Evolutionary conservation across 2,888 invertebrate genomes (phyloP), one percentile per base, ranked within the genome.

Genomic region (Amblyjoppa fuscipennis): DNA sequence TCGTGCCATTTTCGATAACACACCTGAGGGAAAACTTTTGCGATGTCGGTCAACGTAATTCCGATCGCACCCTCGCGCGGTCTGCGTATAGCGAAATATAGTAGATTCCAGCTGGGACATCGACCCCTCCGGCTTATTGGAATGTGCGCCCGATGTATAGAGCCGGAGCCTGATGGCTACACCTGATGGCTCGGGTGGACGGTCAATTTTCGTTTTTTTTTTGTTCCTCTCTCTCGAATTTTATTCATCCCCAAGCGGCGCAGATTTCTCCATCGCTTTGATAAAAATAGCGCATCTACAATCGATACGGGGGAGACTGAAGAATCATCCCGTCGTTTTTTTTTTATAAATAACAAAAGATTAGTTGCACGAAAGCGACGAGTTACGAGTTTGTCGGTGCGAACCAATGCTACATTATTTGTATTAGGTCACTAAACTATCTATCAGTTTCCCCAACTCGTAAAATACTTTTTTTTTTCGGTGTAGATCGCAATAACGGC

Each of bases 31-130:
- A 73, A 28, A 49, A 83, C 76, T 79, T 85, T 85, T 83, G 73
- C 79, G 80, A 83, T 79, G 13, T 45, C 76, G 85, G 78, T 79
- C 82, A 76, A 73, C 16, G 85, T 79, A 75, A 83, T 85, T 83
- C 73, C 73, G 68, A 76, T 80, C 13, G 31, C 56, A 20, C n/a
- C 41, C 31, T 73, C 61, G 5, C 41, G 51, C 41, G 51, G 28
- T 31, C 76, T 20, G 11, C 69, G 20, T 51, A 38, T 7, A 51
- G 20, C n/a, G 41, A 25, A 51, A 9, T 53, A 69, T 70, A n/a
- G 61, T 73, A 16, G 74, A 53, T 61, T 56, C 59, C 20, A 9
- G 59, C 31, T 64, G 13, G 49, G 71, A 68, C 77, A 49, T 45
- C 59, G 28, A 20, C n/a, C 70, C 68, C 69, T 45, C 20, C 31